Base-by-base conservation (phyloP, 2,888 invertebrate genomes). In the Leucophora obtusa region DNA sequence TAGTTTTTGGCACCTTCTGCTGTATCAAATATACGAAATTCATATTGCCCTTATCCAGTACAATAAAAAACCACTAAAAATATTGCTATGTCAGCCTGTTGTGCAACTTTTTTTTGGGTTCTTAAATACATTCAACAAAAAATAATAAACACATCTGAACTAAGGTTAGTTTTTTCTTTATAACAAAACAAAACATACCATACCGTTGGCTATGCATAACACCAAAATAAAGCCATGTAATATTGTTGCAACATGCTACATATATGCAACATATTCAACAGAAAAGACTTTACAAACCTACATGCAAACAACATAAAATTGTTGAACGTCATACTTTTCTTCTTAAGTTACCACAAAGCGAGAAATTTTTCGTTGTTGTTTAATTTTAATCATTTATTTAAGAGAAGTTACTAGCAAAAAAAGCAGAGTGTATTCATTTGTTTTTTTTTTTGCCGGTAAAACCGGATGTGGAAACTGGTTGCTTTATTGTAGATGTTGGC, bases 381-480 rank as follows among this genome's bases (percentile, higher is more conserved):
- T 54, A 35, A 38, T 56, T 38, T 28, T 43, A 66, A 66, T 56
- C 66, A 66, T 66, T 66, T n/a, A 54, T 33, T 54, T 38, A n/a
- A 66, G 24, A 17, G 65, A 33, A 35, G 33, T 53, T 35, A 53
- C 28, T 33, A 47, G 15, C 43, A 47, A 47, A 33, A 58, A 47
- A 62, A 60, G 14, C 18, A 11, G 33, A 53, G 24, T 65, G 35
- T 66, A 58, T 66, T 53, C 17, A 18, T 65, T 38, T 60, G 35
- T 35, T 9, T 56, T 51, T 43, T 62, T 35, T 54, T 66, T 73
- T 76, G 81, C 81, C 77, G 77, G 73, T 33, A 81, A 77, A 81
- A 81, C 81, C 81, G 81, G 81, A 81, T 81, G 81, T 81, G 72
- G 77, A 77, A 81, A 81, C 81, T 73, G 81, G 81, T 81, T 81